A percentile compares a stretch with the other conserved stretches of the same genome.
These are phyloP conservation scores for Tarsius wallacei DNA, from an alignment of 2,797 vertebrate genomes.

Conservation along the genomic window DNA sequence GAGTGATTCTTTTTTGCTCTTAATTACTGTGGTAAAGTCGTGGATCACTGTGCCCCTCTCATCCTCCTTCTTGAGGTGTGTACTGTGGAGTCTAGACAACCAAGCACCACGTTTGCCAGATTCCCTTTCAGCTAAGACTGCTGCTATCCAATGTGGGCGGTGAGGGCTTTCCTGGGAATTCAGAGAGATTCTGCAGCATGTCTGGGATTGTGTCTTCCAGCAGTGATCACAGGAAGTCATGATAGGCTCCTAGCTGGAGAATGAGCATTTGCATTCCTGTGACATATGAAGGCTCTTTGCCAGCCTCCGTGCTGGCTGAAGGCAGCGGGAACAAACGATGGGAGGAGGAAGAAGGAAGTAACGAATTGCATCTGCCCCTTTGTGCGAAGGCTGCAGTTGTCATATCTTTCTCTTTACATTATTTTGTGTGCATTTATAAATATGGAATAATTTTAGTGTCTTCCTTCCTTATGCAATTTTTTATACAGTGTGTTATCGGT, in stretches of 20 bases:
- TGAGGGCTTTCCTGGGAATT: background rate
- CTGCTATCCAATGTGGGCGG: background rate
- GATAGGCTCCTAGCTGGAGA: background rate
- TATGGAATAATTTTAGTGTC: background rate
- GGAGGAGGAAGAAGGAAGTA: background rate
- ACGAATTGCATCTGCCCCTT: background rate
- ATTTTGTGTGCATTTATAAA: background rate
- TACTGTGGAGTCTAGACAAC: background rate
- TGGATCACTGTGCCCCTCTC: background rate
- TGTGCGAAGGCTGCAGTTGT: background rate
- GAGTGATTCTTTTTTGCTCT: background rate
- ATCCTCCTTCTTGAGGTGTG: background rate
- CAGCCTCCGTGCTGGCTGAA: background rate
- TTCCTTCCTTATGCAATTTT: constrained; percentile 19
- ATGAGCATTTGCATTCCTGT: background rate
- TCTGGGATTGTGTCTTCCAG: background rate
- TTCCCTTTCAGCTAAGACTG: background rate
- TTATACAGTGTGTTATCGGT: background rate
- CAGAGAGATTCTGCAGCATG: background rate
- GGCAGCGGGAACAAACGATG: background rate
- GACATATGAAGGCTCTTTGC: background rate
- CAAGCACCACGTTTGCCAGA: background rate
- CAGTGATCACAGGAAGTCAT: background rate
- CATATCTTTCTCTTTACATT: background rate
- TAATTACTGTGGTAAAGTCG: background rate